Evolutionary conservation across 2,888 invertebrate genomes (phyloP), one percentile per base, ranked within the genome.

Genomic region (Andrena praecox): DNA sequence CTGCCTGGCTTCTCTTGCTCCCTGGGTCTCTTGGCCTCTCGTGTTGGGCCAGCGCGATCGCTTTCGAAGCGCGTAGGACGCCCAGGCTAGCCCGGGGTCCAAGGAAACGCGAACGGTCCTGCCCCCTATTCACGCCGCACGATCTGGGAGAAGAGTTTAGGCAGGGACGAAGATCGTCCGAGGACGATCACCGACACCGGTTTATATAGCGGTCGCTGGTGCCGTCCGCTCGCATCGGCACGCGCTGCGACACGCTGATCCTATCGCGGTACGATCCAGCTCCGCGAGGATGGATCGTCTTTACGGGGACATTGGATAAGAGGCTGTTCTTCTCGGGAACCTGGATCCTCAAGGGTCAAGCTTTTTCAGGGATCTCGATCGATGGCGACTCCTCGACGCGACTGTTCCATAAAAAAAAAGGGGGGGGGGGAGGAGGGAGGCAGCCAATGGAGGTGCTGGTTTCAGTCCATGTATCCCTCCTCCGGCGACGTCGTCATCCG

Each of bases 231-330:
- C 42, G 31, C 33, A 24, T 52, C 42, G 79, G 84, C 83, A 80
- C 79, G 83, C 73, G 84, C 76, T 74, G 52, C 52, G 60, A 62
- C 68, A 59, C 33, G 78, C 50, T 5, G 70, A 75, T 81, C 35
- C 27, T 73, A 79, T 79, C 80, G 66, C 74, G 64, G 50, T 24
- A 50, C 76, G 81, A 80, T 80, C 77, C 33, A 24, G 52, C 56
- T 71, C 48, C 27, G 48, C 33, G 71, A 56, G 56, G 67, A 68
- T 69, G 42, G 78, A 72, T 73, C 16, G 73, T 73, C 48, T 59
- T 72, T 64, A 8, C 50, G 12, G 12, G 5, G 16, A 8, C 27
- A 29, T 27, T 54, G 56, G 62, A 70, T 76, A 54, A 42, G 42
- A 42, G 52, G 70, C 62, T 24, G 62, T 24, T 33, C 7, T 24